Percentiles rank a stretch among this genome's conserved stretches.
phyloP scores from a whole-genome alignment of 1,140 invertebrate genomes.

The Eueides isabella region DNA sequence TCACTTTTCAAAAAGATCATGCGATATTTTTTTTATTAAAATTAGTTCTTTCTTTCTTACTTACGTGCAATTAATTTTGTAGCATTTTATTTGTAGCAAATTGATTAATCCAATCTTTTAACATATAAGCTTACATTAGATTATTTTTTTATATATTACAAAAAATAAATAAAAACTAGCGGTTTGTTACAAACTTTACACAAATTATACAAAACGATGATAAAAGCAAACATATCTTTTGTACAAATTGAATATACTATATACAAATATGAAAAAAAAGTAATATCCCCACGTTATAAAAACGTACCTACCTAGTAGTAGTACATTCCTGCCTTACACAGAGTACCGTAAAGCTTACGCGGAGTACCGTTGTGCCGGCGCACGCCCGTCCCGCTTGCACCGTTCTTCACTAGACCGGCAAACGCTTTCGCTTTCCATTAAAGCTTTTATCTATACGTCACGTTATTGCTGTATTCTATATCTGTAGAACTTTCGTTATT shows the following conservation, averaged over 20 bases:
- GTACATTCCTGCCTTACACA: conserved; percentile 26
- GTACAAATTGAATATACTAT: neutral
- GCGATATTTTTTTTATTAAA: neutral
- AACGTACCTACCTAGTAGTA: neutral
- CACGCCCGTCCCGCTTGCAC: conserved; percentile 34
- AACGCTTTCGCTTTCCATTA: conserved; percentile 75
- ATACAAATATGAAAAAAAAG: neutral
- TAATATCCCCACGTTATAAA: too few relatives aligned
- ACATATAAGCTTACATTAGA: neutral
- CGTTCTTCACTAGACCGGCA: conserved; percentile 56
- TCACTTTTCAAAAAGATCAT: conserved; percentile 1
- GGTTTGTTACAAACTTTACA: neutral
- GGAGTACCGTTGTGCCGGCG: conserved; percentile 41
- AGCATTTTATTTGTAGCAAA: too few relatives aligned
- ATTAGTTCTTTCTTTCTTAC: neutral
- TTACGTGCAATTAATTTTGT: neutral
- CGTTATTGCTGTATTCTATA: conserved; percentile 41
- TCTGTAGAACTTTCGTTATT: conserved; percentile 33
- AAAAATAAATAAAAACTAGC: neutral
- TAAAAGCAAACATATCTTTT: neutral
- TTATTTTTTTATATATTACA: neutral
- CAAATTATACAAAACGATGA: neutral
- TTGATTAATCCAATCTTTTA: neutral
- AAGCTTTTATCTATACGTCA: conserved; percentile 56
- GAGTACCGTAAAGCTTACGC: conserved; percentile 21